phyloP scores from a whole-genome alignment of 2,888 invertebrate genomes.

The Labia minor region DNA sequence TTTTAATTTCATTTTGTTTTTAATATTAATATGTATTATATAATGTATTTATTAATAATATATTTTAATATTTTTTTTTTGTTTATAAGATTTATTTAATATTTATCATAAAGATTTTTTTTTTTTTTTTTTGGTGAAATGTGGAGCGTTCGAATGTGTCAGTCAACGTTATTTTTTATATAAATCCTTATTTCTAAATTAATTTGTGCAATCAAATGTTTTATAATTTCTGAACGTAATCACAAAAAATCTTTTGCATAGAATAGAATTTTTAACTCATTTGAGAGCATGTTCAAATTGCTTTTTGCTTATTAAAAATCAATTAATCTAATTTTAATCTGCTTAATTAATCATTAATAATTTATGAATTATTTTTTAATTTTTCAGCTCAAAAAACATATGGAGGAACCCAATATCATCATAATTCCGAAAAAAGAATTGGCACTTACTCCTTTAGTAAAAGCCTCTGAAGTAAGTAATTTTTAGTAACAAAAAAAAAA shows the following conservation, averaged over 20 bases:
- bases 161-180: too few species aligned
- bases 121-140: too few species aligned
- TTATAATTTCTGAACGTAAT: neutral
- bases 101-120: too few species aligned
- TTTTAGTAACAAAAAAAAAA: too few species aligned
- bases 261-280: neutral
- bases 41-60: too few species aligned
- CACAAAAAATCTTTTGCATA: neutral
- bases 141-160: neutral
- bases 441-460: neutral
- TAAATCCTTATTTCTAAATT: neutral
- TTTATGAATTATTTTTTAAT: neutral
- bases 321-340: too few species aligned
- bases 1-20: too few species aligned
- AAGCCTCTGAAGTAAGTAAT: neutral
- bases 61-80: too few species aligned
- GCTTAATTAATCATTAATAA: too few species aligned
- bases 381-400: slow-evolving; percentile 1
- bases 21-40: too few species aligned
- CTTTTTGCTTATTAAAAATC: too few species aligned
- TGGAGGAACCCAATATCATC: neutral
- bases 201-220: neutral
- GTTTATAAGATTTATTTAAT: too few species aligned
- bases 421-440: neutral
- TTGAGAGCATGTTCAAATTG: neutral